phyloP scores from a whole-genome alignment of 2,888 invertebrate genomes.

The Acleris emargana region DNA sequence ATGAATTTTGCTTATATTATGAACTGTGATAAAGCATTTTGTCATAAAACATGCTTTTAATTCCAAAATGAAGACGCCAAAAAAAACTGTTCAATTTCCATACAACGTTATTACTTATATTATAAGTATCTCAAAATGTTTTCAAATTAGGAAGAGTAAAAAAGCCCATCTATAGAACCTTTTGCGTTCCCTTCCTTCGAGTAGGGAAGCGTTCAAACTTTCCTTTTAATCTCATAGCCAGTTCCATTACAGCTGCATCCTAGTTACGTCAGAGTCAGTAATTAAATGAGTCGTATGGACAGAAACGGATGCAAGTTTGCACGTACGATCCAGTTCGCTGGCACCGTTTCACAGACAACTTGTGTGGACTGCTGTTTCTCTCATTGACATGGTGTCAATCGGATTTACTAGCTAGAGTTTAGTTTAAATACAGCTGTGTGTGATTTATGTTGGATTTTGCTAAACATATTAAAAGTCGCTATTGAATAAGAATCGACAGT shows the following conservation, averaged over 20 bases:
- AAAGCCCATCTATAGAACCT: too few relatives aligned
- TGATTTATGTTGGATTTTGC: too few relatives aligned
- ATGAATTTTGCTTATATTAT: too few relatives aligned
- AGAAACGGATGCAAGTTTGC: constrained; percentile 41
- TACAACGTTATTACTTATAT: too few relatives aligned
- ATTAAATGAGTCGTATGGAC: constrained; percentile 60
- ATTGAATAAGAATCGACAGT: too few relatives aligned
- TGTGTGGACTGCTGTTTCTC: constrained; percentile 17
- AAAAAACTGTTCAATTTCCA: too few relatives aligned
- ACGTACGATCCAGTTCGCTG: constrained; percentile 15
- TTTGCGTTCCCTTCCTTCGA: not conserved
- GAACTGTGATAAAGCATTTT: too few relatives aligned
- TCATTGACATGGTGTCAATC: constrained; percentile 6
- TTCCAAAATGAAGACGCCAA: too few relatives aligned
- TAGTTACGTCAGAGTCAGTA: constrained; percentile 52
- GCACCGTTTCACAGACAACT: constrained; percentile 27
- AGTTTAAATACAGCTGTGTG: not conserved
- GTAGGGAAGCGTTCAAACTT: not conserved
- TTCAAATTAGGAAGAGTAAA: too few relatives aligned
- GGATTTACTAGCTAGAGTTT: constrained; percentile 4
- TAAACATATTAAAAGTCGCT: too few relatives aligned
- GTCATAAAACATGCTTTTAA: too few relatives aligned
- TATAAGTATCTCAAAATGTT: too few relatives aligned
- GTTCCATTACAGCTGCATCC: constrained; percentile 28
- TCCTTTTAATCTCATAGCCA: not conserved